Conservation (phyloP, 2,113 vertebrate genomes). For the Perca flavescens region DNA sequence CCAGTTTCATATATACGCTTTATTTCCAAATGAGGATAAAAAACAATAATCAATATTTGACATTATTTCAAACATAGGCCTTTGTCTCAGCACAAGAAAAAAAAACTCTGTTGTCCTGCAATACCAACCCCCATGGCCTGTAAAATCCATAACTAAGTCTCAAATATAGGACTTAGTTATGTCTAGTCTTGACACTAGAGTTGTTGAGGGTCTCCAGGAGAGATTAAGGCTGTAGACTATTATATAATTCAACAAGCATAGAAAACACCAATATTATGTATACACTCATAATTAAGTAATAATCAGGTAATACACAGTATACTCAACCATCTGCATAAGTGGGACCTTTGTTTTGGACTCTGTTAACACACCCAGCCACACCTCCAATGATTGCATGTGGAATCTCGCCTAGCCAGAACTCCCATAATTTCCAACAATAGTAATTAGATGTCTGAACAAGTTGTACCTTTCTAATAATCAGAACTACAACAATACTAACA, state of each 20-base stretch:
- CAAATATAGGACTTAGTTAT: too few relatives aligned
- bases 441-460: too few relatives aligned
- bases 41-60: neutral
- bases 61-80: neutral
- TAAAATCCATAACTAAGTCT: neutral
- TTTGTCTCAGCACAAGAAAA: neutral
- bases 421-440: too few relatives aligned
- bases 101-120: neutral
- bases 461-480: too few relatives aligned
- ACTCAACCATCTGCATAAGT: neutral
- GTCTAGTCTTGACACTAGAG: neutral
- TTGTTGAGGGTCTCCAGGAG: neutral
- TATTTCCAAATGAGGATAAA: neutral
- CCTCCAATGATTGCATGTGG: too few relatives aligned
- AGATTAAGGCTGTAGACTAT: neutral
- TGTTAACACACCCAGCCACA: neutral
- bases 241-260: neutral
- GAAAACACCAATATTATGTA: neutral
- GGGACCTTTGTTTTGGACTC: neutral
- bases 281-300: neutral
- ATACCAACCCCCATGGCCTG: neutral
- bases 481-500: too few relatives aligned
- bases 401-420: too few relatives aligned
- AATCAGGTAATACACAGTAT: neutral
- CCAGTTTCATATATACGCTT: neutral